phyloP scores from a whole-genome alignment of 2,888 invertebrate species.

The Eupithecia inturbata region DNA sequence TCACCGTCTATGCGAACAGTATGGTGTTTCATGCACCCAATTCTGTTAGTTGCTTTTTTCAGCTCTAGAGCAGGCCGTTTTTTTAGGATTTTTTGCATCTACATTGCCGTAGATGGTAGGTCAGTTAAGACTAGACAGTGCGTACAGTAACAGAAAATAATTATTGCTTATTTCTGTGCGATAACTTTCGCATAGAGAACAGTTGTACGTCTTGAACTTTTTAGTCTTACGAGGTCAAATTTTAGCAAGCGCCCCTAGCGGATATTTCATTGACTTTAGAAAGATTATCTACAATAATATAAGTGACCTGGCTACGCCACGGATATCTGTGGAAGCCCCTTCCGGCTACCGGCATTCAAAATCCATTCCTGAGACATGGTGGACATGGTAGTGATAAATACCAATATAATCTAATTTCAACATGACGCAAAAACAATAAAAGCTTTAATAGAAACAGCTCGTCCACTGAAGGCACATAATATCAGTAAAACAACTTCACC shows the following conservation, averaged over 20 bases:
- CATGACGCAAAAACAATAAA: conserved; percentile 55
- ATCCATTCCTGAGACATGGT: conserved; percentile 45
- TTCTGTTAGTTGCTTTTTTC: background rate
- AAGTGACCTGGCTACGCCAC: conserved; percentile 2
- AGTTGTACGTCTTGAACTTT: background rate
- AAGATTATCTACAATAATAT: background rate
- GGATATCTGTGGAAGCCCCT: background rate
- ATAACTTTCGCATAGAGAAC: background rate
- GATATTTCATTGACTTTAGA: background rate
- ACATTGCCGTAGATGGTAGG: conserved; percentile 1
- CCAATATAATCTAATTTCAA: conserved; percentile 47
- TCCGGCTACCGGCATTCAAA: conserved; percentile 40
- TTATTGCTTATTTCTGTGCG: background rate
- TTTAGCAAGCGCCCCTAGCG: background rate
- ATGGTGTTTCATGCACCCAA: background rate
- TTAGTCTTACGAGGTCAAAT: background rate
- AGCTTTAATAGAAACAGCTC: conserved; percentile 65
- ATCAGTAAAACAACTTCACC: conserved; percentile 61
- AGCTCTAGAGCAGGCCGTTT: background rate
- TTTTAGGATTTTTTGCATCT: background rate
- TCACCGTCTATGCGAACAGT: background rate
- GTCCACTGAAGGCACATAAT: conserved; percentile 78
- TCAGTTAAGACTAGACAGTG: background rate
- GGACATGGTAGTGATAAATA: conserved; percentile 38
- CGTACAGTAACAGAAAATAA: background rate